phyloP scores from a whole-genome alignment of 2,888 invertebrate genomes.

The Drosophila hawaiiensis region DNA sequence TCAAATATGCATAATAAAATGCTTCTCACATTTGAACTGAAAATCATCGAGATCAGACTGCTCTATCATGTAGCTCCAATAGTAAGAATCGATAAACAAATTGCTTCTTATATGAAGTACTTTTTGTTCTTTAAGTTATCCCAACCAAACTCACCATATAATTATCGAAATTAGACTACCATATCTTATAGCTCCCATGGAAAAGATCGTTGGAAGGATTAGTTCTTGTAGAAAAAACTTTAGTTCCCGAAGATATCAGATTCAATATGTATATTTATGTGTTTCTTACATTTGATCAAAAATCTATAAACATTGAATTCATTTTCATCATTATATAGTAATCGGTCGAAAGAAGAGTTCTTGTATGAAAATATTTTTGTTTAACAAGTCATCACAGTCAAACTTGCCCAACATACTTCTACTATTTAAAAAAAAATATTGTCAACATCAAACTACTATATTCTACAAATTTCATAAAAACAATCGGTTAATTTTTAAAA shows the following conservation, averaged over 20 bases:
- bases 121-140: neutral
- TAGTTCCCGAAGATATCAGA: neutral
- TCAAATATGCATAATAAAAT: neutral
- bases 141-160: neutral
- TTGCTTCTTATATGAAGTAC: neutral
- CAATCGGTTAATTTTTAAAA: neutral
- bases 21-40: rapidly evolving
- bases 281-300: neutral
- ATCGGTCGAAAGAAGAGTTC: neutral
- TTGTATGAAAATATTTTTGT: neutral
- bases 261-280: neutral
- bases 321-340: neutral
- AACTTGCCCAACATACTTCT: neutral
- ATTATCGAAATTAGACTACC: neutral
- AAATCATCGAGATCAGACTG: neutral
- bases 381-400: neutral
- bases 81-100: neutral
- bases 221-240: too few species aligned
- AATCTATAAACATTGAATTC: neutral
- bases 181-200: neutral
- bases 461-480: neutral
- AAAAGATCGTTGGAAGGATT: neutral
- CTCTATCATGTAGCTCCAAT: neutral
- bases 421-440: neutral
- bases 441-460: neutral